Percentiles rank a stretch among this genome's conserved stretches.
Evolutionary conservation across 2,888 invertebrate species (phyloP).

Genomic region (Xanthia icteritia): DNA sequence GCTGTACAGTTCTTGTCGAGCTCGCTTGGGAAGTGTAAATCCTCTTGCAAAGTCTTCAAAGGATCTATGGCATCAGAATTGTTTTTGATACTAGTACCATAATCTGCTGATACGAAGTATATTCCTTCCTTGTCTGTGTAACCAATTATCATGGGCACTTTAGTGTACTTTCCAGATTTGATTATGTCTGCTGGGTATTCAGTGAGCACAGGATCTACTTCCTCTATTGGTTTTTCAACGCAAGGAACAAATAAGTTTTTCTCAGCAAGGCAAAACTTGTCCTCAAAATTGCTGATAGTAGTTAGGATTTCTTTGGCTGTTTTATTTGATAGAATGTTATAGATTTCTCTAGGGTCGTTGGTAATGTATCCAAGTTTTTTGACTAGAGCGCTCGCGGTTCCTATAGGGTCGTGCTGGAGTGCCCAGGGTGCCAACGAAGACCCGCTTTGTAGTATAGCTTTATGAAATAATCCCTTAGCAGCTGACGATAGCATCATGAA

Average conservation of each 20-base stretch:
- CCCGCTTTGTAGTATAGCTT: conserved; percentile 85
- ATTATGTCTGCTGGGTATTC: conserved; percentile 81
- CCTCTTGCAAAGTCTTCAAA: conserved; percentile 74
- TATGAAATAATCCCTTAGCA: conserved; percentile 84
- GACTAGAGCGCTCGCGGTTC: conserved; percentile 79
- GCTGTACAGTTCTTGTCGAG: conserved; percentile 77
- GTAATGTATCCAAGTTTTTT: conserved; percentile 83
- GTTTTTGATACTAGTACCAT: conserved; percentile 78
- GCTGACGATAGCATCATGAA: conserved; percentile 81
- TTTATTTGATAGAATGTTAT: conserved; percentile 79
- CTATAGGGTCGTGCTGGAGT: conserved; percentile 82
- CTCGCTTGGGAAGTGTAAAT: conserved; percentile 81
- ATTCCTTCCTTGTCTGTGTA: conserved; percentile 86
- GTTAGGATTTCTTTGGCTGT: conserved; percentile 78
- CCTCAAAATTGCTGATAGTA: conserved; percentile 78
- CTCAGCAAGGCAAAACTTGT: conserved; percentile 80
- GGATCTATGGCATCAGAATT: conserved; percentile 70
- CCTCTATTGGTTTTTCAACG: conserved; percentile 81
- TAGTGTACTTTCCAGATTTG: conserved; percentile 81
- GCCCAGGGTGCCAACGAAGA: conserved; percentile 84
- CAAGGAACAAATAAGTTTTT: conserved; percentile 84
- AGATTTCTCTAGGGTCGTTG: conserved; percentile 81
- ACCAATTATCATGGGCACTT: conserved; percentile 87
- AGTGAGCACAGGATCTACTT: conserved; percentile 80
- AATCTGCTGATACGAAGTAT: conserved; percentile 82